Evolutionary conservation across 2,113 vertebrate species (phyloP), one percentile per base, ranked within the genome.

Genomic region (Polypterus senegalus): DNA sequence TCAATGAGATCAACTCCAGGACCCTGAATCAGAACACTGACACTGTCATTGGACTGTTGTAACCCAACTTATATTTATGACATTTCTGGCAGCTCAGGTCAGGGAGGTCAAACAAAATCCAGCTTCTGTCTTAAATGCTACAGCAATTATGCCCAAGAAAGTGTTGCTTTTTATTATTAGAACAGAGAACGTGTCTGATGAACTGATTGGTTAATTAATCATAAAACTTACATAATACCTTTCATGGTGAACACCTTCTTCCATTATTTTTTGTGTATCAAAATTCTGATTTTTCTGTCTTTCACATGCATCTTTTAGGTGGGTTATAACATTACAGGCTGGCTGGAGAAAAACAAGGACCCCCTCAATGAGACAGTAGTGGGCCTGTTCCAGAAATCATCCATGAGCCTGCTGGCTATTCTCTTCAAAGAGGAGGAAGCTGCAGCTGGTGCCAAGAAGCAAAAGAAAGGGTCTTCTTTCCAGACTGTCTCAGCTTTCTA

Each of bases 261-360:
- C 7, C n/a, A 55, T 5, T 9, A 11, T 55, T 43, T 6, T n/a
- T n/a, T 53, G 7, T 10, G 54, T 10, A 46, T 58, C 10, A 44
- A 43, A 4, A 10, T 47, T 6, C 9, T 7, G 6, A 27, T 27
- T 27, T 27, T 27, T 27, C 27, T 27, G 3, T 43, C 53, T 63
- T 27, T 46, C 3, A 46, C 44, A 8, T 11, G 54, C 8, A 4
- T 5, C 55, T 63, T 6, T 58, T 57, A 73, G 73, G 67, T 66
- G 49, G 72, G 73, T 46, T 71, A 74, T 46, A 64, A 55, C 49
- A 77, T 67, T 61, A 67, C 54, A 0, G 66, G 68, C 11, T 73
- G 70, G 63, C 71, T 78, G 49, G 68, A 80, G 65, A 76, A 80
- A 53, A 78, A 71, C 4, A 54, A 74, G 58, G 75, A 76, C 53